Evolutionary conservation across 2,888 invertebrate genomes (phyloP), one percentile per base, ranked within the genome.

Genomic region (Pristionchus mayeri): DNA sequence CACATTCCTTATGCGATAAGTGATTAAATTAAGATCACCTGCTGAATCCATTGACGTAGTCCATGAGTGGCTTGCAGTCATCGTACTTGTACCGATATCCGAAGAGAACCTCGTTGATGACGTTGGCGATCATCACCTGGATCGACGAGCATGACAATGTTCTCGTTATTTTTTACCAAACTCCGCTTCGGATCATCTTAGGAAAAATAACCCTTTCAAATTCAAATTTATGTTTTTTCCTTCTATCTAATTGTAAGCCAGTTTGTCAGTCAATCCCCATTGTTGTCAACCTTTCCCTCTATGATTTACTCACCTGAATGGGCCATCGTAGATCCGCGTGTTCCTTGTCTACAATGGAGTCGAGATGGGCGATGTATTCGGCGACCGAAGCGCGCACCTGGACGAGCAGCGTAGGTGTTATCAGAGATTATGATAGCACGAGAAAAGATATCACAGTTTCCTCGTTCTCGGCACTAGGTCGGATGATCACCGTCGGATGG

Each of bases 81-180:
- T 80, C 57, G 21, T 80, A 80, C 48, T 80, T 80, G 57, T 80
- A 80, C 0, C 80, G 54, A 21, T 18, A 57, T 24, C 80, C 80
- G 57, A 80, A 80, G 3, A 80, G 80, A 0, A 60, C 44, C 9
- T 80, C 80, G 80, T 80, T 54, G 60, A 80, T 80, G 80, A 80
- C 57, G 48, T 80, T 80, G 57, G 80, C 80, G 1, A 80, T 30
- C 80, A 80, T 80, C 0, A 78, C 48, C 76, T 78, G 34, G n/a
- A n/a, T n/a, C n/a, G n/a, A n/a, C n/a, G n/a, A n/a, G n/a, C n/a
- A n/a, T n/a, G n/a, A n/a, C n/a, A n/a, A n/a, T n/a, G n/a, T n/a
- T n/a, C n/a, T n/a, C n/a, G n/a, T n/a, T n/a, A n/a, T n/a, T n/a
- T n/a, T n/a, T n/a, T n/a, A n/a, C n/a, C n/a, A n/a, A n/a, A n/a